Evolutionary conservation across 2,888 invertebrate genomes (phyloP).

Genomic region (Latrodectus hesperus): DNA sequence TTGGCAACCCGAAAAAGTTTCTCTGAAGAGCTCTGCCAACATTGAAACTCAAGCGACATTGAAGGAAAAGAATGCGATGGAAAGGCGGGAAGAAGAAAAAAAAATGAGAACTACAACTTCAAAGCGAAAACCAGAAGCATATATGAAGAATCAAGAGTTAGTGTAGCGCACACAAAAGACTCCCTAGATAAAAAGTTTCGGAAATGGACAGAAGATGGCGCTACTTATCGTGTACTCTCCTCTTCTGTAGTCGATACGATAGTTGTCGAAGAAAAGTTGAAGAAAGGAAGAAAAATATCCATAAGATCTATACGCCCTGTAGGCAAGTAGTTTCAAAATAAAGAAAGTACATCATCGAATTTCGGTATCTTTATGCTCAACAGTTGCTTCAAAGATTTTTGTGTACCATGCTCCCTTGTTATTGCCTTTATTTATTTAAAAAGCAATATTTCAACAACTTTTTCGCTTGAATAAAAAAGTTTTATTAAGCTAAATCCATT

Average conservation of each 20-base stretch:
- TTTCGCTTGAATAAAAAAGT: no score
- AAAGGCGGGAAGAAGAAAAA: slow-evolving; percentile 9
- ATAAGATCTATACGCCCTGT: slow-evolving; percentile 37
- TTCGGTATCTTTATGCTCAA: slow-evolving; percentile 13
- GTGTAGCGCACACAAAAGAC: slow-evolving; percentile 40
- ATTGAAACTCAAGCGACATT: slow-evolving; percentile 48
- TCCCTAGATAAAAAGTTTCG: slow-evolving; percentile 40
- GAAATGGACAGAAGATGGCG: slow-evolving; percentile 62
- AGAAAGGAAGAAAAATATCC: slow-evolving; percentile 40
- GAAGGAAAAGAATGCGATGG: slow-evolving; percentile 18
- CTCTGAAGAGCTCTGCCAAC: slow-evolving; percentile 67
- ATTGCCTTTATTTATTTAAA: no score
- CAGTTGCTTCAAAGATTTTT: no score
- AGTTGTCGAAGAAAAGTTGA: slow-evolving; percentile 26
- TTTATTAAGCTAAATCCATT: no score
- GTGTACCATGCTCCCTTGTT: no score
- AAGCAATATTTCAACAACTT: no score
- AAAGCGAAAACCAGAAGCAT: slow-evolving; percentile 49
- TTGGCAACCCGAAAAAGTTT: slow-evolving; percentile 65
- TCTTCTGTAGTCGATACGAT: slow-evolving; percentile 18
- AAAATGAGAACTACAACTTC: slow-evolving; percentile 45
- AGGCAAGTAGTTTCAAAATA: slow-evolving; percentile 36
- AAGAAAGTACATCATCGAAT: slow-evolving; percentile 15
- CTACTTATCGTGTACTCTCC: slow-evolving; percentile 44
- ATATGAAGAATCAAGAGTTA: slow-evolving; percentile 55